Conservation (phyloP, 1,140 invertebrate species). For the Ceratosolen fusciceps region DNA sequence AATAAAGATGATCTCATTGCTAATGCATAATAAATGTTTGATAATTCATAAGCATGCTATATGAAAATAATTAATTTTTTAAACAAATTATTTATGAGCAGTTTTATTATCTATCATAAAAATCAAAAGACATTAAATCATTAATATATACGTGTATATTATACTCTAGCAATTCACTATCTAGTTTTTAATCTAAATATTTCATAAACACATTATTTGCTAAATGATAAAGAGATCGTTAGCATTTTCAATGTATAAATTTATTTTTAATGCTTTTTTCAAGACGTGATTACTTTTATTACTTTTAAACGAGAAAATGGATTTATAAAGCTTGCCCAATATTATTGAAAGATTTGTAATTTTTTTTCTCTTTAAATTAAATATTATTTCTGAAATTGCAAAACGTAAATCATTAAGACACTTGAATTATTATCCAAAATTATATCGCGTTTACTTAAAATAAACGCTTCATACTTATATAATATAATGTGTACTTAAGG, state of each 20-base stretch:
- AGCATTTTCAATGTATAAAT: too few relatives aligned
- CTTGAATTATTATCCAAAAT: background rate
- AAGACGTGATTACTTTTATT: too few relatives aligned
- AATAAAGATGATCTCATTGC: background rate
- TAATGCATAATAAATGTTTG: background rate
- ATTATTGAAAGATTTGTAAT: too few relatives aligned
- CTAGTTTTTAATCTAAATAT: background rate
- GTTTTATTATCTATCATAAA: background rate
- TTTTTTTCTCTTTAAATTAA: too few relatives aligned
- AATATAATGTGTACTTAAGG: background rate
- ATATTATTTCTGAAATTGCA: too few relatives aligned
- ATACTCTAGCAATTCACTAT: background rate
- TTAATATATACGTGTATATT: background rate
- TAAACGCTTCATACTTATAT: background rate
- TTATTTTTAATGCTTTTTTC: too few relatives aligned
- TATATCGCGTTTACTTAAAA: background rate
- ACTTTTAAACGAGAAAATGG: too few relatives aligned
- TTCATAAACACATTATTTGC: background rate
- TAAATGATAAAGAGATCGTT: background rate
- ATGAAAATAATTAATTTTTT: background rate
- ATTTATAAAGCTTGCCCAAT: too few relatives aligned
- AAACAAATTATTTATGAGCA: background rate
- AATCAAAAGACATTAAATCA: background rate
- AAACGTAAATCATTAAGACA: too few relatives aligned
- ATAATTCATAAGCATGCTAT: background rate